These are phyloP conservation scores for Dryobotodes eremita DNA, from an alignment of 2,888 invertebrate genomes.

Conservation along the genomic window DNA sequence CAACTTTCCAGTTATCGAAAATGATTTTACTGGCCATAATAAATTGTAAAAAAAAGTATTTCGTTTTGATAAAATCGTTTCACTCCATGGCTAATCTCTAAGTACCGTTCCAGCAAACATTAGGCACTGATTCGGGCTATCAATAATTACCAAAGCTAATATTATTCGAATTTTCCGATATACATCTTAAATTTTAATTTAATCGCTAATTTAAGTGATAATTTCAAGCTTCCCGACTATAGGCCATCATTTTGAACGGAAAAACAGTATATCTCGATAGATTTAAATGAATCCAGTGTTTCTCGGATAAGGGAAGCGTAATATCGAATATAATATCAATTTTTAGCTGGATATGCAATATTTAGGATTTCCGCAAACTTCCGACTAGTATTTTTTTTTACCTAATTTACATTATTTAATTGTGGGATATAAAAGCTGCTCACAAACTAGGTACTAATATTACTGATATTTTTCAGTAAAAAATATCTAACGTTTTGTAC, in stretches of 20 bases:
- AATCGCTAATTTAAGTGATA: constrained; percentile 72
- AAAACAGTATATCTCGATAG: constrained; percentile 33
- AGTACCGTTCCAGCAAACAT: constrained; percentile 78
- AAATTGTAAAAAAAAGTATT: constrained; percentile 50
- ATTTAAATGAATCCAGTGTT: constrained; percentile 71
- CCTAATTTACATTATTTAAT: constrained; percentile 75
- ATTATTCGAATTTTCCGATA: constrained; percentile 79
- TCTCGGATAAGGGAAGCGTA: constrained; percentile 72
- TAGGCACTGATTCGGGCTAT: constrained; percentile 89
- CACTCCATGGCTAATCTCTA: constrained; percentile 80
- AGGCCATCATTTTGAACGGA: constrained; percentile 70
- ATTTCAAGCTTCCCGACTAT: constrained; percentile 73
- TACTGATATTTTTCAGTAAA: constrained; percentile 79
- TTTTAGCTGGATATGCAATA: constrained; percentile 80
- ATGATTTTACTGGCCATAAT: constrained; percentile 67
- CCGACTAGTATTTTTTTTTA: constrained; percentile 83
- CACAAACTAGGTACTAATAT: constrained; percentile 72
- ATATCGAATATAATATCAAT: constrained; percentile 78
- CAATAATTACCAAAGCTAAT: constrained; percentile 87
- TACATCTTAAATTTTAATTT: constrained; percentile 79
- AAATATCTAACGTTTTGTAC: constrained; percentile 88
- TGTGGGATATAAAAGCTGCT: constrained; percentile 87
- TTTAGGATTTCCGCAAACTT: constrained; percentile 75
- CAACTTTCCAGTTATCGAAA: constrained; percentile 37
- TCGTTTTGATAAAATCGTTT: constrained; percentile 58